Conservation (phyloP, 2,113 vertebrate genomes). For the Laticauda colubrina region DNA sequence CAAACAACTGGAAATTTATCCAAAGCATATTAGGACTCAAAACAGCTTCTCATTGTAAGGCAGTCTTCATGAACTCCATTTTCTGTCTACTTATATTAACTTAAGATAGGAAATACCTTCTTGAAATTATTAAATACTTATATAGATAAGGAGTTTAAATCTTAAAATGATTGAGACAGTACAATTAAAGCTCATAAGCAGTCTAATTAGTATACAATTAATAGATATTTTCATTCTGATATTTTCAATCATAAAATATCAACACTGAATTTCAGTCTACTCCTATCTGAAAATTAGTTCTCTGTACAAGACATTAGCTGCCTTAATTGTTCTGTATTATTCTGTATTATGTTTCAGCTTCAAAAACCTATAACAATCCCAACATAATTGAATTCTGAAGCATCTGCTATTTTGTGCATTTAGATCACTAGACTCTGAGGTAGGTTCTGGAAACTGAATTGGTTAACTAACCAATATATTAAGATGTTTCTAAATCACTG, state of each 20-base stretch:
- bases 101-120: slow-evolving; percentile 36
- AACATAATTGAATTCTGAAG: slow-evolving; percentile 18
- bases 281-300: slow-evolving; percentile 16
- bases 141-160: slow-evolving; percentile 40
- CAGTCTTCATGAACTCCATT: slow-evolving; percentile 43
- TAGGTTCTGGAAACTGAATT: slow-evolving; percentile 40
- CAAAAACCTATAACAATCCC: slow-evolving; percentile 1
- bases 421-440: slow-evolving; percentile 51
- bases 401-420: slow-evolving; percentile 22
- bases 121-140: slow-evolving; percentile 7
- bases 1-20: slow-evolving; percentile 27
- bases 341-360: slow-evolving; percentile 22
- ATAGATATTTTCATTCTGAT: background rate
- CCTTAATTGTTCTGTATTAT: slow-evolving; percentile 40
- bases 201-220: background rate
- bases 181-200: background rate
- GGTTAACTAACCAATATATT: slow-evolving; percentile 30
- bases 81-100: slow-evolving; percentile 31
- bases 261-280: background rate
- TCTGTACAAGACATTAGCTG: slow-evolving; percentile 57
- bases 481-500: slow-evolving; percentile 28
- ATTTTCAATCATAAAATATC: background rate
- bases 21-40: slow-evolving; percentile 24
- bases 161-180: slow-evolving; percentile 38
- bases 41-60: slow-evolving; percentile 48